phyloP scores from a whole-genome alignment of 2,888 invertebrate genomes.

The Polyommatus iphigenia region DNA sequence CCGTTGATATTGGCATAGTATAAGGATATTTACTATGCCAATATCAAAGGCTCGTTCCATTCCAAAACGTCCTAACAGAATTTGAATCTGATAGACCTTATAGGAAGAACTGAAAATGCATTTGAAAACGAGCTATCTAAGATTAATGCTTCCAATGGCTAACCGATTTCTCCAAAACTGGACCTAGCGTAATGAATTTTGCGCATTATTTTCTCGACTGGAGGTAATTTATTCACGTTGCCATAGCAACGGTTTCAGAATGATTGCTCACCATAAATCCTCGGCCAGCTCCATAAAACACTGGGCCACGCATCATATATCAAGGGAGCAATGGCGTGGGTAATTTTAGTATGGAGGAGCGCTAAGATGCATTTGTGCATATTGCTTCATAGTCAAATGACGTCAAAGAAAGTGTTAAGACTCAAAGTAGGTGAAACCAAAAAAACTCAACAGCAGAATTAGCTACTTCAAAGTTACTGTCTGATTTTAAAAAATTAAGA shows the following conservation, averaged over 20 bases:
- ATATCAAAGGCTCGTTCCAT: not conserved
- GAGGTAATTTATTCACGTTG: conserved; percentile 39
- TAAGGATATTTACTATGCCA: no score
- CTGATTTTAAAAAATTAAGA: not conserved
- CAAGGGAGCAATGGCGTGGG: conserved; percentile 34
- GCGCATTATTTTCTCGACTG: conserved; percentile 31
- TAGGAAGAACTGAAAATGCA: not conserved
- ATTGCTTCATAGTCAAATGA: not conserved
- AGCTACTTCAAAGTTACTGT: not conserved
- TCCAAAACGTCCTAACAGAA: not conserved
- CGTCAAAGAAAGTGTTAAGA: not conserved
- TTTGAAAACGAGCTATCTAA: not conserved
- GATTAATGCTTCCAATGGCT: conserved; percentile 1
- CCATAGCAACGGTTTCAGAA: conserved; percentile 39
- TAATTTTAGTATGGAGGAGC: conserved; percentile 37
- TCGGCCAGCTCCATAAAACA: conserved; percentile 39
- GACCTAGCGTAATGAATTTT: conserved; percentile 22
- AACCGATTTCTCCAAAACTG: conserved; percentile 12
- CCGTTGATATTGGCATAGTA: no score
- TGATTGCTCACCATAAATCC: conserved; percentile 40
- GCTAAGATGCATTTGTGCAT: conserved; percentile 34
- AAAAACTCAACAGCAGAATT: not conserved
- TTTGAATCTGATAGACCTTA: not conserved
- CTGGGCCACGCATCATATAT: conserved; percentile 39
- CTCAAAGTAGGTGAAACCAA: not conserved